Percentiles rank a stretch among this genome's conserved stretches.
Evolutionary conservation across 2,113 vertebrate species (phyloP).

Genomic region (Antigone vipio): DNA sequence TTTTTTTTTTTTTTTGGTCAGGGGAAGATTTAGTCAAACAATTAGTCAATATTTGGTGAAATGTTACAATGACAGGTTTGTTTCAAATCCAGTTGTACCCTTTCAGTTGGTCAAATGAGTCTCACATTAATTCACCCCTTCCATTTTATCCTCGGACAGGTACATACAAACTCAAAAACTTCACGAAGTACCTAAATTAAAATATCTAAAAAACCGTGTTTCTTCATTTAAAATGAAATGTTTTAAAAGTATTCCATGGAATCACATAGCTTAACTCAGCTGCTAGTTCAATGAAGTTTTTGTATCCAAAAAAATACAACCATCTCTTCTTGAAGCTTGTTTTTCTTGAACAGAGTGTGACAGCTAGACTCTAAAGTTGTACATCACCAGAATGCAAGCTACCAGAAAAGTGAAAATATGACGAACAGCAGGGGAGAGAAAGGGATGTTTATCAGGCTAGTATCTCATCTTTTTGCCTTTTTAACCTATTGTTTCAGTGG

Average conservation of each 20-base stretch:
- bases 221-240: not conserved
- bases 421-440: not conserved
- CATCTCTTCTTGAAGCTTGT: not conserved
- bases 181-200: not conserved
- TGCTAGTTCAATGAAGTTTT: not conserved
- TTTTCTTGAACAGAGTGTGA: not conserved
- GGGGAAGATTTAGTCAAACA: not conserved
- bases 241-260: not conserved
- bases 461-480: not conserved
- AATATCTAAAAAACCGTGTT: rapidly evolving
- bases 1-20: not conserved
- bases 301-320: not conserved
- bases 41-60: not conserved
- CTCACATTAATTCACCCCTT: not conserved
- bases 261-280: not conserved
- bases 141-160: not conserved
- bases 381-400: not conserved
- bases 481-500: not conserved
- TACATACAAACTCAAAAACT: not conserved
- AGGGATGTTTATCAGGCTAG: not conserved
- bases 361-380: not conserved
- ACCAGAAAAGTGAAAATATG: not conserved
- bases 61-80: not conserved
- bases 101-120: not conserved
- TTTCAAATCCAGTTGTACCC: not conserved